These are phyloP conservation scores for Catocala fraxini DNA, from an alignment of 2,888 invertebrate species.

Conservation along the genomic window DNA sequence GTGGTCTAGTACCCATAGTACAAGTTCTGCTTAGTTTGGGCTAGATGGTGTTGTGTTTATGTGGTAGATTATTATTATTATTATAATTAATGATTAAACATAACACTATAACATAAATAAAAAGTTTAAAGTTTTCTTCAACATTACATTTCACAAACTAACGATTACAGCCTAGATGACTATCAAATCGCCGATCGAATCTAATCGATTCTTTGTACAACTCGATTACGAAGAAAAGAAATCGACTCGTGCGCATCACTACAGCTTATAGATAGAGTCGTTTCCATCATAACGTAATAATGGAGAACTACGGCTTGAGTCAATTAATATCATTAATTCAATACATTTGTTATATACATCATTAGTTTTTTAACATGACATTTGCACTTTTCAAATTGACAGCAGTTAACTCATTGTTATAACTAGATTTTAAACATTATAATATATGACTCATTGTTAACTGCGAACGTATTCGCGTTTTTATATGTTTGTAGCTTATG, in stretches of 20 bases:
- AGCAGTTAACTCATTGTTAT: neutral
- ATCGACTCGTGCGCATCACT: constrained; percentile 48
- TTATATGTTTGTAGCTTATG: too few species aligned
- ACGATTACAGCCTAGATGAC: too few species aligned
- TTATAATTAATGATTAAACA: too few species aligned
- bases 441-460: too few species aligned
- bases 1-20: too few species aligned
- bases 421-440: neutral
- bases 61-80: too few species aligned
- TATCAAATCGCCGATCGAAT: neutral
- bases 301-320: constrained; percentile 44
- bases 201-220: constrained; percentile 17
- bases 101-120: too few species aligned
- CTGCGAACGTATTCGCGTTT: too few species aligned
- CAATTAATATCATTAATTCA: constrained; percentile 43
- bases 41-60: too few species aligned
- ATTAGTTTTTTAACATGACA: constrained; percentile 30
- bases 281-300: constrained; percentile 65
- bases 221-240: constrained; percentile 14
- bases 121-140: too few species aligned
- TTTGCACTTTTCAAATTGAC: constrained; percentile 3
- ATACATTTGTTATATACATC: constrained; percentile 39
- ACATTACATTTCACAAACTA: too few species aligned
- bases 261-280: constrained; percentile 56
- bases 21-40: too few species aligned